A percentile compares a stretch with the other conserved stretches of the same genome.
Conservation (phyloP, 2,888 invertebrate genomes). For the Campaea margaritaria region DNA sequence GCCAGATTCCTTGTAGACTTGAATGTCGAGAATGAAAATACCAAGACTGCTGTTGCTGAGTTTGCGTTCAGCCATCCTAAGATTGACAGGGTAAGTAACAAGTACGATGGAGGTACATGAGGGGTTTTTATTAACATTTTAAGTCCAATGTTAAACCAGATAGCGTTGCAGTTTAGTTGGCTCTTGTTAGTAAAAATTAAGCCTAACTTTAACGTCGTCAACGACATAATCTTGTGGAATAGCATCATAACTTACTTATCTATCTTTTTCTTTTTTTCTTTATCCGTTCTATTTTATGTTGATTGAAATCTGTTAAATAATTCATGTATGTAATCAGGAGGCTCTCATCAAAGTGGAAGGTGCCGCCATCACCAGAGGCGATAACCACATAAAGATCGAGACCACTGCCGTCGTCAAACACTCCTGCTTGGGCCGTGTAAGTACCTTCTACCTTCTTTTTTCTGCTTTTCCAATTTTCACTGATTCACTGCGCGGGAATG, state of each 20-base stretch:
- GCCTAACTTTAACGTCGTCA: too few relatives aligned
- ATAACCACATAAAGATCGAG: conserved; percentile 66
- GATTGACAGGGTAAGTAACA: conserved; percentile 84
- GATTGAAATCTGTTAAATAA: neutral
- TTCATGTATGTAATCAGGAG: conserved; percentile 55
- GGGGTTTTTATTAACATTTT: too few relatives aligned
- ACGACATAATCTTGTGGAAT: too few relatives aligned
- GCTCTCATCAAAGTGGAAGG: conserved; percentile 64
- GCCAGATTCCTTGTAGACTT: conserved; percentile 84
- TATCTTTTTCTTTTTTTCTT: too few relatives aligned
- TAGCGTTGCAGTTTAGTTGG: too few relatives aligned
- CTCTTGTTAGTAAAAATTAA: too few relatives aligned
- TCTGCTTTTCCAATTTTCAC: too few relatives aligned
- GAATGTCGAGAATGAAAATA: conserved; percentile 70
- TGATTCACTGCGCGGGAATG: too few relatives aligned
- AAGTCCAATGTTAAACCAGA: too few relatives aligned
- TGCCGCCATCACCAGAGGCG: conserved; percentile 54
- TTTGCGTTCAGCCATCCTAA: conserved; percentile 88
- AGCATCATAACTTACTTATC: too few relatives aligned
- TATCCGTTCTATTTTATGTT: too few relatives aligned
- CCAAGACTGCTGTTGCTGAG: conserved; percentile 82
- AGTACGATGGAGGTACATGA: too few relatives aligned
- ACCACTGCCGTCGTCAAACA: conserved; percentile 64
- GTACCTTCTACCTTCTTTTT: conserved; percentile 38
- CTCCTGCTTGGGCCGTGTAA: conserved; percentile 69